Evolutionary conservation across 2,113 vertebrate species (phyloP).

Genomic region (Aptenodytes forsteri): DNA sequence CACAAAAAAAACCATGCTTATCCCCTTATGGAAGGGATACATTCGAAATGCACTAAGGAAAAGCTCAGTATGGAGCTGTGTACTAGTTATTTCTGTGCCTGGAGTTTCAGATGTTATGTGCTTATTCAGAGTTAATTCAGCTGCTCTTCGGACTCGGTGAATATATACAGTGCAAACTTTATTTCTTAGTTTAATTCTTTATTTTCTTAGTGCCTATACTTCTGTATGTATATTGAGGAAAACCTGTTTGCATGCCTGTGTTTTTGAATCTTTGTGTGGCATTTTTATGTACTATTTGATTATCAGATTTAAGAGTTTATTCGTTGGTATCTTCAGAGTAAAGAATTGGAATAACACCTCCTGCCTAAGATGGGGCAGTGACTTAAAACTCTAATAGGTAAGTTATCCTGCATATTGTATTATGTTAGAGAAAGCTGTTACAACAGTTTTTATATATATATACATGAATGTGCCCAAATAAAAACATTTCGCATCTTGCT

Average conservation of each 20-base stretch:
- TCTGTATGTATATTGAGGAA: neutral
- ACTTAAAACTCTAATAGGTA: neutral
- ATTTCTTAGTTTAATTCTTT: neutral
- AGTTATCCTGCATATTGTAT: neutral
- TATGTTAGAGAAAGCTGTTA: neutral
- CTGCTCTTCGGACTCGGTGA: neutral
- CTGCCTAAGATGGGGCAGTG: neutral
- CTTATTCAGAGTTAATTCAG: neutral
- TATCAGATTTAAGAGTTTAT: neutral
- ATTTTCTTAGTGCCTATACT: neutral
- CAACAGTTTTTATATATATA: neutral
- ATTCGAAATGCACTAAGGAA: neutral
- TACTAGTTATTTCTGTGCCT: neutral
- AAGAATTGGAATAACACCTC: neutral
- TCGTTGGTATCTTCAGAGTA: neutral
- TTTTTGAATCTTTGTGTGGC: neutral
- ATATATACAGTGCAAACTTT: neutral
- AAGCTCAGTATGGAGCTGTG: neutral
- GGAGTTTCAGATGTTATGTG: neutral
- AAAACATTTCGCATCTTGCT: neutral
- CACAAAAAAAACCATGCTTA: neutral
- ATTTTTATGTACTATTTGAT: neutral
- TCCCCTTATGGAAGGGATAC: neutral
- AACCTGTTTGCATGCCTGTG: neutral
- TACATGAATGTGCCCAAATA: neutral